phyloP scores from a whole-genome alignment of 2,888 invertebrate species.

The Metellina segmentata region DNA sequence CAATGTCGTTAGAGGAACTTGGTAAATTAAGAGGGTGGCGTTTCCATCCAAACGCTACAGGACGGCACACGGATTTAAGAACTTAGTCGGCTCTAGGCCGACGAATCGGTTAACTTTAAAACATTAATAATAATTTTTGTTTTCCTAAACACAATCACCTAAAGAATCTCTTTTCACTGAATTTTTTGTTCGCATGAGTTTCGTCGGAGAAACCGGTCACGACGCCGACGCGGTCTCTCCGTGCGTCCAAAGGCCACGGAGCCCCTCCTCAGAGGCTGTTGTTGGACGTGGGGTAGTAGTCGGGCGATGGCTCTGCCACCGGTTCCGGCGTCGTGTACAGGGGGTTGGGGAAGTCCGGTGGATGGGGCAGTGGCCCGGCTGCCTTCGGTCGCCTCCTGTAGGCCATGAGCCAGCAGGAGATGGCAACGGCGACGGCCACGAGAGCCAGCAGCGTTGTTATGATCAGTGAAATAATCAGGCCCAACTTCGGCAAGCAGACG shows the following conservation, averaged over 20 bases:
- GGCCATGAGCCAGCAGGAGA: constrained; percentile 97
- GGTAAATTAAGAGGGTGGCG: not conserved
- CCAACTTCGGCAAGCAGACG: constrained; percentile 96
- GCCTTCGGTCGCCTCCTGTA: constrained; percentile 93
- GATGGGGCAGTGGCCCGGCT: constrained; percentile 94
- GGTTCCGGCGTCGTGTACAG: constrained; percentile 92
- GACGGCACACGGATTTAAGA: not conserved
- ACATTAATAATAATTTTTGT: not conserved
- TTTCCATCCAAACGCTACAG: not conserved
- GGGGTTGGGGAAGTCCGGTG: constrained; percentile 96
- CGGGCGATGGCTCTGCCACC: constrained; percentile 90
- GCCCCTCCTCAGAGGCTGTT: constrained; percentile 65
- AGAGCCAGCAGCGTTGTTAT: constrained; percentile 94
- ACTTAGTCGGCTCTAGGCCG: not conserved
- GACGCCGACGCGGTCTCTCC: no score
- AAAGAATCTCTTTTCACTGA: no score
- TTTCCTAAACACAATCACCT: no score
- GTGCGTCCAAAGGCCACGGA: no score
- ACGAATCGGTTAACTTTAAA: not conserved
- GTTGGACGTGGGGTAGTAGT: constrained; percentile 84
- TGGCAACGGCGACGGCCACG: constrained; percentile 95
- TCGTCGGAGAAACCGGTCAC: no score
- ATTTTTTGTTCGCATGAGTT: no score
- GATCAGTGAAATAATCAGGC: constrained; percentile 94
- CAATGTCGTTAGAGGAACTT: constrained; percentile 37